phyloP scores from a whole-genome alignment of 2,113 vertebrate species.

The Cyanistes caeruleus region DNA sequence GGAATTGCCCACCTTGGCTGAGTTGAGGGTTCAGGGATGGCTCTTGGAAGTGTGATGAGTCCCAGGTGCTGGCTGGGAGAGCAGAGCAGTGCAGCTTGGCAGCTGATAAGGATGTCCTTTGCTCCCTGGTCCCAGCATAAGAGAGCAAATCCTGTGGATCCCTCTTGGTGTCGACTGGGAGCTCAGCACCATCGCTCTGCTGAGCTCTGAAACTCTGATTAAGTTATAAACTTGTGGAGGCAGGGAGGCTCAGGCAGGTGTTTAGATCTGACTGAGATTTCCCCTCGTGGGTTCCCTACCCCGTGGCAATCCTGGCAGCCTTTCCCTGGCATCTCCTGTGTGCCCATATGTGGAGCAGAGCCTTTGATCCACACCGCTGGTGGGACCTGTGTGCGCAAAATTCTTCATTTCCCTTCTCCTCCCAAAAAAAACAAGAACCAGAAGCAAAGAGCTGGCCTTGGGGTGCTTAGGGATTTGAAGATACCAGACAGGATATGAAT shows the following conservation, averaged over 20 bases:
- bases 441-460: neutral
- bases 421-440: neutral
- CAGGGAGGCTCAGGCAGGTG: neutral
- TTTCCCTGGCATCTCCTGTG: neutral
- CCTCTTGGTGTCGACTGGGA: rapidly evolving
- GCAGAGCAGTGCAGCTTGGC: neutral
- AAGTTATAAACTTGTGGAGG: neutral
- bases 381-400: rapidly evolving
- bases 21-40: too few species aligned
- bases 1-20: neutral
- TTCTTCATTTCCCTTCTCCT: neutral
- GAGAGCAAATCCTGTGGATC: neutral
- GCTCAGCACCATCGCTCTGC: neutral
- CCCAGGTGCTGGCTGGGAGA: neutral
- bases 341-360: rapidly evolving
- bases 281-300: neutral
- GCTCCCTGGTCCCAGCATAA: neutral
- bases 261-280: neutral
- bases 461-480: neutral
- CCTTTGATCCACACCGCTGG: rapidly evolving
- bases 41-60: neutral
- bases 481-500: conserved; percentile 36
- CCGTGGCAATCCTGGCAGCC: neutral
- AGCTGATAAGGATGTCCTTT: rapidly evolving
- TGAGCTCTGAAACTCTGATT: neutral